phyloP scores from a whole-genome alignment of 2,888 invertebrate genomes.

The Malthinus seriepunctatus region DNA sequence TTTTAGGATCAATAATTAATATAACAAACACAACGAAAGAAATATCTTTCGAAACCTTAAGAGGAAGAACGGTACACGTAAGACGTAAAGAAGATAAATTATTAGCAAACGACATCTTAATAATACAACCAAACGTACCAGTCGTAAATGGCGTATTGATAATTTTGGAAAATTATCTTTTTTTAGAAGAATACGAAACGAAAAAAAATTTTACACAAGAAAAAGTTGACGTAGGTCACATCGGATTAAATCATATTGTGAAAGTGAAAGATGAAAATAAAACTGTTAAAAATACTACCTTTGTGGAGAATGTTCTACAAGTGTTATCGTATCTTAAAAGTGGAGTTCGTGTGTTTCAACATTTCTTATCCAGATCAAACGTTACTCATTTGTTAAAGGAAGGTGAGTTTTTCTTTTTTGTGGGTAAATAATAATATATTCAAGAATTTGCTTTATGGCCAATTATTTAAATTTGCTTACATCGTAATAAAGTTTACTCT shows the following conservation, averaged over 20 bases:
- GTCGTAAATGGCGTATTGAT: slow-evolving; percentile 55
- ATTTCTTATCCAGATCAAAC: slow-evolving; percentile 64
- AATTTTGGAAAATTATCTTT: slow-evolving; percentile 55
- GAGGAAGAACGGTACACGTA: slow-evolving; percentile 53
- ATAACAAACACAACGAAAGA: slow-evolving; percentile 56
- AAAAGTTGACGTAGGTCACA: slow-evolving; percentile 28
- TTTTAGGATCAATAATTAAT: slow-evolving; percentile 61
- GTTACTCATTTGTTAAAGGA: slow-evolving; percentile 61
- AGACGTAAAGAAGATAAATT: slow-evolving; percentile 47
- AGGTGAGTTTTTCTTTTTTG: slow-evolving; percentile 47
- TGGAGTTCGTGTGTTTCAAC: slow-evolving; percentile 66
- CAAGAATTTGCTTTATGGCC: no score
- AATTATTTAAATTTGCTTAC: no score
- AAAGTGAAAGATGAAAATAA: slow-evolving; percentile 42
- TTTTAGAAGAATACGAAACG: slow-evolving; percentile 47
- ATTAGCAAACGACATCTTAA: slow-evolving; percentile 53
- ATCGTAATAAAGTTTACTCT: no score
- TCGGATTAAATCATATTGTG: slow-evolving; percentile 34
- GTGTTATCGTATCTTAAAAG: slow-evolving; percentile 64
- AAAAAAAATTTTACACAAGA: slow-evolving; percentile 32
- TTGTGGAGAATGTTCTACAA: slow-evolving; percentile 57
- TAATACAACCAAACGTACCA: slow-evolving; percentile 49
- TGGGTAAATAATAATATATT: not conserved
- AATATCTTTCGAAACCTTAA: slow-evolving; percentile 56
- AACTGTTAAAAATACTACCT: slow-evolving; percentile 43